Conservation (phyloP, 2,888 invertebrate species). For the Campopleginae sp. region DNA sequence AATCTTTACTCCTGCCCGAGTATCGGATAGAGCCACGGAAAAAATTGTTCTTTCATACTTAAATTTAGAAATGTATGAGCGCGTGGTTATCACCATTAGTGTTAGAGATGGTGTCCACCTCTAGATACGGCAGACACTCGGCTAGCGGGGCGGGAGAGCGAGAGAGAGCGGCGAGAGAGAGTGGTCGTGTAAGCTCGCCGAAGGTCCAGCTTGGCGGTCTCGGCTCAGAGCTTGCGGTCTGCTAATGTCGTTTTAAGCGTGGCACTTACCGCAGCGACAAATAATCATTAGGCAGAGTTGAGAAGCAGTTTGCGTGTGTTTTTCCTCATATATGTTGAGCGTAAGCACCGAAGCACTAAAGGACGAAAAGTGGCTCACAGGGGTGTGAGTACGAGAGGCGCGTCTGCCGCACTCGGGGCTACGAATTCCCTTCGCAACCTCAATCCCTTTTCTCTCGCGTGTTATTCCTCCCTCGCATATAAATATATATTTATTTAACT, state of each 20-base stretch:
- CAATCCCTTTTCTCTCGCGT: conserved; percentile 28
- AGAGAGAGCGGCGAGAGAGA: conserved; percentile 15
- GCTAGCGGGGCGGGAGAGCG: background rate
- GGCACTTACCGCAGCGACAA: conserved; percentile 81
- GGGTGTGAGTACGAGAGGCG: conserved; percentile 31
- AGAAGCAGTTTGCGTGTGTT: conserved; percentile 73
- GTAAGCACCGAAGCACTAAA: background rate
- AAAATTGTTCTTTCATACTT: background rate
- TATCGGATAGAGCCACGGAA: background rate
- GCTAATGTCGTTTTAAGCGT: conserved; percentile 81
- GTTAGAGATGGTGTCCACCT: background rate
- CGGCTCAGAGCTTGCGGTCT: conserved; percentile 75
- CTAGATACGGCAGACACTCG: conserved; percentile 15
- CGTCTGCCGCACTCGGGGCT: conserved; percentile 66
- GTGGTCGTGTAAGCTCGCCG: conserved; percentile 70
- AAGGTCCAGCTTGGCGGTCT: conserved; percentile 70
- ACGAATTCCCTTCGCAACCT: conserved; percentile 13
- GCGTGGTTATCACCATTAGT: background rate
- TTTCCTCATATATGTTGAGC: conserved; percentile 25
- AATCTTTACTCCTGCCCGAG: background rate
- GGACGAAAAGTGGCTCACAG: conserved; percentile 3
- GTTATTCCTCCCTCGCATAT: conserved; percentile 23
- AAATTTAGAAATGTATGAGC: background rate
- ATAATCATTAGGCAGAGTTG: conserved; percentile 81
- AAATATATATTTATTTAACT: conserved; percentile 20